Conservation (phyloP, 2,113 vertebrate species). For the Chaetorhynchus papuensis region DNA sequence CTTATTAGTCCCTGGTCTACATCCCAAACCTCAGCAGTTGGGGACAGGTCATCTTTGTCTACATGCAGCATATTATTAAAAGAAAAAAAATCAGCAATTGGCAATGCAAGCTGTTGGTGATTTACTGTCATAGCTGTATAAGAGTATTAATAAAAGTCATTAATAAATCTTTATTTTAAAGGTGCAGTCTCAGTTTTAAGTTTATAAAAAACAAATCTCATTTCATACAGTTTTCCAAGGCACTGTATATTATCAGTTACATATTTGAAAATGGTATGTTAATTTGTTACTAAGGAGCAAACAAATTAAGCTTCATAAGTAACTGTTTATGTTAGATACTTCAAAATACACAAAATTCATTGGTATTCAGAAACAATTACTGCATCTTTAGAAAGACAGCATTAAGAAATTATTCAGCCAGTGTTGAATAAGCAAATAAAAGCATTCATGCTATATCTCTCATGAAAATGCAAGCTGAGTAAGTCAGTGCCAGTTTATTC, state of each 20-base stretch:
- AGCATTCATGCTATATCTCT: slow-evolving; percentile 69
- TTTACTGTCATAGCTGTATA: slow-evolving; percentile 68
- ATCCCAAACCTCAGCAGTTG: slow-evolving; percentile 85
- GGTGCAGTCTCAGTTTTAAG: slow-evolving; percentile 72
- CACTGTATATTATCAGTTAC: slow-evolving; percentile 36
- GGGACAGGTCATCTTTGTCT: slow-evolving; percentile 87
- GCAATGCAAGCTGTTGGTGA: slow-evolving; percentile 74
- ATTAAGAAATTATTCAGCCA: slow-evolving; percentile 74
- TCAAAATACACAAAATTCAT: slow-evolving; percentile 32
- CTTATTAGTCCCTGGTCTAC: slow-evolving; percentile 85
- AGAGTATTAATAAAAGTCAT: slow-evolving; percentile 64
- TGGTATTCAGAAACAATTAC: slow-evolving; percentile 48
- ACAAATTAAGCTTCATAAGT: slow-evolving; percentile 45
- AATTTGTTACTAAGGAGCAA: slow-evolving; percentile 56
- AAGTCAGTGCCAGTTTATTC: slow-evolving; percentile 64
- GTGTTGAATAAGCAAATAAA: slow-evolving; percentile 73
- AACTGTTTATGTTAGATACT: neutral
- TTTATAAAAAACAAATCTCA: slow-evolving; percentile 41
- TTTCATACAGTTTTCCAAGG: slow-evolving; percentile 39
- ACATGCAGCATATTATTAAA: slow-evolving; percentile 85
- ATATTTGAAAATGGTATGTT: slow-evolving; percentile 23
- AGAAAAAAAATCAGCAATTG: slow-evolving; percentile 80
- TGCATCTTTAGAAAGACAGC: slow-evolving; percentile 76
- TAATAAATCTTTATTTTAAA: slow-evolving; percentile 72
- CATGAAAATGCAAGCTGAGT: slow-evolving; percentile 66